Percentiles rank a stretch among this genome's conserved stretches.
phyloP scores from a whole-genome alignment of 1,140 invertebrate genomes.

The Heliconius hermathena region DNA sequence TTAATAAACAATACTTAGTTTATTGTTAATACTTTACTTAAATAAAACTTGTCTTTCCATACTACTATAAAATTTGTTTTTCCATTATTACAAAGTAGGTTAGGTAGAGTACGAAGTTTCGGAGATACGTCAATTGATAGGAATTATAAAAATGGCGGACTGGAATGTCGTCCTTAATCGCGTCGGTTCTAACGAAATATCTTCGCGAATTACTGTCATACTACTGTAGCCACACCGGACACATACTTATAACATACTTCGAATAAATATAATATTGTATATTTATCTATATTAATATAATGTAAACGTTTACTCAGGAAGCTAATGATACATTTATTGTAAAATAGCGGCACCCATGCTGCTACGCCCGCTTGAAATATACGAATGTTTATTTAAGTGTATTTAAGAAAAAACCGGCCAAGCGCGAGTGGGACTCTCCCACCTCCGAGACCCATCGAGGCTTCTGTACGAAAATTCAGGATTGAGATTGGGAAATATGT shows the following conservation, averaged over 20 bases:
- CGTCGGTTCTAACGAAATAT: constrained; percentile 3
- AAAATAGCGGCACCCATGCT: too few relatives aligned
- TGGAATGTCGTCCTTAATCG: background rate
- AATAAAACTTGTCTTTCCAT: background rate
- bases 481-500: too few relatives aligned
- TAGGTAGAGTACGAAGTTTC: background rate
- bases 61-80: background rate
- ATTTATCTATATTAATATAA: background rate
- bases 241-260: background rate
- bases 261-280: background rate
- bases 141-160: background rate
- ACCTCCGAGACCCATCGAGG: too few relatives aligned
- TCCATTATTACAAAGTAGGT: background rate
- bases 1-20: too few relatives aligned
- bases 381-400: too few relatives aligned
- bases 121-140: background rate
- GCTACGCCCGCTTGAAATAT: too few relatives aligned
- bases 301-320: background rate
- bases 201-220: background rate
- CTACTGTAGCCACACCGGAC: background rate
- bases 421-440: too few relatives aligned
- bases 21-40: background rate
- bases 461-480: too few relatives aligned
- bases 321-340: background rate
- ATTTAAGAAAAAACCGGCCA: too few relatives aligned